These are phyloP conservation scores for Aproaerema taeniolella DNA, from an alignment of 2,888 invertebrate genomes.

Conservation along the genomic window DNA sequence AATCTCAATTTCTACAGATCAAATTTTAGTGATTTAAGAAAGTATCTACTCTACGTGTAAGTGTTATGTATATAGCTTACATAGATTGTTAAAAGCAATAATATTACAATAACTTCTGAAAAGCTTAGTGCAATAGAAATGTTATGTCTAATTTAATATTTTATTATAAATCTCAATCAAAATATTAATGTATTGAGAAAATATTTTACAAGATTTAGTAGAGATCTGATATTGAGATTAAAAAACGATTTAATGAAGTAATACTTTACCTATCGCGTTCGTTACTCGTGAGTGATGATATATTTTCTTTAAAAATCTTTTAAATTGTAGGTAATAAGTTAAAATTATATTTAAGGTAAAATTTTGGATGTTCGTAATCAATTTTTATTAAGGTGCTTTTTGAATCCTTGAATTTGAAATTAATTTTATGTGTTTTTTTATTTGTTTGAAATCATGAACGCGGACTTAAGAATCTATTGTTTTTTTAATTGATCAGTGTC, in stretches of 20 bases:
- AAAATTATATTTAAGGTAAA: not conserved
- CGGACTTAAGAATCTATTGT: not conserved
- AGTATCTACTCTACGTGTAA: conserved; percentile 26
- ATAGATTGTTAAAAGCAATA: conserved; percentile 57
- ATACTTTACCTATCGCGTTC: conserved; percentile 38
- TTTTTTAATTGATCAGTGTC: no score
- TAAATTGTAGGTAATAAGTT: no score
- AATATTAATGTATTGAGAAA: conserved; percentile 32
- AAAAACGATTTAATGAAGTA: conserved; percentile 42
- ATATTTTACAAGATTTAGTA: conserved; percentile 45
- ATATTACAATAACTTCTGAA: conserved; percentile 47
- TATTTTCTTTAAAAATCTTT: conserved; percentile 30
- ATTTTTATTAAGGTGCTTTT: not conserved
- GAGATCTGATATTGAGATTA: conserved; percentile 69
- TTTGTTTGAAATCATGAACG: not conserved
- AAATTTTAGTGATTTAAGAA: conserved; percentile 21
- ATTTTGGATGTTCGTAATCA: not conserved
- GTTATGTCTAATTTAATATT: conserved; percentile 64
- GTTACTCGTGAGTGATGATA: conserved; percentile 37
- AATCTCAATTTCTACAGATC: conserved; percentile 13
- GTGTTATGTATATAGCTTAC: conserved; percentile 45
- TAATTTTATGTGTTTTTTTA: not conserved
- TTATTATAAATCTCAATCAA: conserved; percentile 42
- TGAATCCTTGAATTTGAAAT: not conserved
- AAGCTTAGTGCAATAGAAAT: conserved; percentile 69